A percentile compares a stretch with the other conserved stretches of the same genome.
phyloP scores from a whole-genome alignment of 2,797 vertebrate species.

The Silurus aristotelis region DNA sequence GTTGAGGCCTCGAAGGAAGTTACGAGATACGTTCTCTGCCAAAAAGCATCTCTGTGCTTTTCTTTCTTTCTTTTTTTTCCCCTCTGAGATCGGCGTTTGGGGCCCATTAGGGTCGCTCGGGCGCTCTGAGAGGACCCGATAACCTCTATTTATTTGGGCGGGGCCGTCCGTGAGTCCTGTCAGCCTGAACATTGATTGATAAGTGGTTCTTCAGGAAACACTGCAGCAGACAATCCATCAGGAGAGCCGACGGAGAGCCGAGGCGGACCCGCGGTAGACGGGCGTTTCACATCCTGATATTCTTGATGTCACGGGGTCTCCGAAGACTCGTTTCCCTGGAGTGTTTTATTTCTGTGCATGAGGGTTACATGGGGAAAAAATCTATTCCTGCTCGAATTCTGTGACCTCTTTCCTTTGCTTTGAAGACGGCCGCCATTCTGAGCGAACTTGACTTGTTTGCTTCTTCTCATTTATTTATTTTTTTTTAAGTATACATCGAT shows the following conservation, averaged over 20 bases:
- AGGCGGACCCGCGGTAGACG: slow-evolving; percentile 1
- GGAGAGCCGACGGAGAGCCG: slow-evolving; percentile 23
- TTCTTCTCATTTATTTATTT: background rate
- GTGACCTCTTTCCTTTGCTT: background rate
- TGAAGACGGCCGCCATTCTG: background rate
- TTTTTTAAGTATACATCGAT: background rate
- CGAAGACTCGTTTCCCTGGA: slow-evolving; percentile 17
- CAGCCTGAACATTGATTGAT: slow-evolving; percentile 62
- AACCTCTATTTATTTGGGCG: slow-evolving; percentile 69
- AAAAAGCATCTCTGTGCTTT: slow-evolving; percentile 16
- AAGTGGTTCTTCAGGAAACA: slow-evolving; percentile 58
- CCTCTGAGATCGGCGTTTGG: slow-evolving; percentile 18
- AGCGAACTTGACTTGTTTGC: background rate
- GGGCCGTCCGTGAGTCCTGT: slow-evolving; percentile 58
- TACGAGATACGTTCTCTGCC: background rate
- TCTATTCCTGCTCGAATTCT: background rate
- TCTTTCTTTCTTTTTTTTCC: background rate
- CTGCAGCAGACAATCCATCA: slow-evolving; percentile 60
- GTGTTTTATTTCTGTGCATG: slow-evolving; percentile 27
- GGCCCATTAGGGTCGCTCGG: slow-evolving; percentile 47
- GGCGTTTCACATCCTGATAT: slow-evolving; percentile 22
- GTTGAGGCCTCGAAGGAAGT: slow-evolving; percentile 12
- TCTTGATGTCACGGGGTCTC: slow-evolving; percentile 28
- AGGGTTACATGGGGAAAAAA: slow-evolving; percentile 12
- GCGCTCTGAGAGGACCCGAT: slow-evolving; percentile 52